phyloP scores from a whole-genome alignment of 2,113 vertebrate genomes.

The Phoenicopterus ruber region DNA sequence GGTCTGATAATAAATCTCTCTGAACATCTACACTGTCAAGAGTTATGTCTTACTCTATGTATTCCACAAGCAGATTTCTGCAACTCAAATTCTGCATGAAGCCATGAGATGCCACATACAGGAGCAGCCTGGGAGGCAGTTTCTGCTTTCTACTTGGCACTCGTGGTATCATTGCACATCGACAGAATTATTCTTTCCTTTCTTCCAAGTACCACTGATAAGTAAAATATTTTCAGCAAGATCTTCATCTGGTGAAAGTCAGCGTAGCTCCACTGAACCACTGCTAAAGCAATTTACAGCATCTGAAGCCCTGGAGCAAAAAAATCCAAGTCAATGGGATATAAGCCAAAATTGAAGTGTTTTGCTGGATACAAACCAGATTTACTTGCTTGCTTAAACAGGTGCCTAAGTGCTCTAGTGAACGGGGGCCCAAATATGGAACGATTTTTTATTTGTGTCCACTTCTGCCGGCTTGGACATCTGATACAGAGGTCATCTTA shows the following conservation, averaged over 20 bases:
- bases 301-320: background rate
- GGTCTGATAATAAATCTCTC: background rate
- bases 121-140: background rate
- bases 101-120: background rate
- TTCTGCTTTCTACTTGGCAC: background rate
- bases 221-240: background rate
- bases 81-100: background rate
- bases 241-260: background rate
- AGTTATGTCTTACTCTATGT: background rate
- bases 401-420: constrained; percentile 7
- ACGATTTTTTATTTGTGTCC: constrained; percentile 24
- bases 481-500: constrained; percentile 38
- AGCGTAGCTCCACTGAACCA: background rate
- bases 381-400: constrained; percentile 31
- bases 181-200: background rate
- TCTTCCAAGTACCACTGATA: background rate
- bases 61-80: background rate
- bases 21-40: background rate
- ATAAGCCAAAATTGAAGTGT: constrained; percentile 15
- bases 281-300: constrained; percentile 1
- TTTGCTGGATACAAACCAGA: constrained; percentile 31
- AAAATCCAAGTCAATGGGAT: background rate
- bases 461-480: constrained; percentile 29
- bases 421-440: background rate
- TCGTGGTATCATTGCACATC: background rate